phyloP scores from a whole-genome alignment of 2,113 vertebrate species.

The Elanoides forficatus region DNA sequence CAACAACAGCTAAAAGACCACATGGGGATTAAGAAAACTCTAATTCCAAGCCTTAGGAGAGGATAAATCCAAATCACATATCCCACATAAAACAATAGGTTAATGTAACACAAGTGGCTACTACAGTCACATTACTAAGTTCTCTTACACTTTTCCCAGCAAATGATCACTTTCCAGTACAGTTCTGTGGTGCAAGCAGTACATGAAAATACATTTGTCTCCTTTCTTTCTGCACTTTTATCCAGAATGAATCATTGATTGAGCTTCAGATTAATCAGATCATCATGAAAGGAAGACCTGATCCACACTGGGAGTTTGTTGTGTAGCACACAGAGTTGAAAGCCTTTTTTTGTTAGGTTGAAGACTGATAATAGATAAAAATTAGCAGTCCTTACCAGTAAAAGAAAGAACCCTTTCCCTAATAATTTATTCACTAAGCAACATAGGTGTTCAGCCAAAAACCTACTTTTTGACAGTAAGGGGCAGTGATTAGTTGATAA shows the following conservation, averaged over 20 bases:
- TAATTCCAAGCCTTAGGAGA: neutral
- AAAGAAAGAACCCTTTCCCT: neutral
- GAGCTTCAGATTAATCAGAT: neutral
- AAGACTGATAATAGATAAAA: neutral
- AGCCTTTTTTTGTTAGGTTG: neutral
- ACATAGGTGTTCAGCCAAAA: neutral
- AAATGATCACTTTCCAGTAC: neutral
- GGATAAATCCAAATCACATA: neutral
- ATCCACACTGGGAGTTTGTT: neutral
- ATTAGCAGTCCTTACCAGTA: neutral
- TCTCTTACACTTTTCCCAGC: neutral
- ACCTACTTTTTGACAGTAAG: neutral
- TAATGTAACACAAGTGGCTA: neutral
- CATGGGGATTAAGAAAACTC: neutral
- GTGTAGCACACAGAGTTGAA: neutral
- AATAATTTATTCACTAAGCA: neutral
- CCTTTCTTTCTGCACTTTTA: neutral
- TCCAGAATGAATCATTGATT: neutral
- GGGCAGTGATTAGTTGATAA: neutral
- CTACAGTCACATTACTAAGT: neutral
- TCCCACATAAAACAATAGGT: neutral
- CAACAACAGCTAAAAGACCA: neutral
- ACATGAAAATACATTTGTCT: neutral
- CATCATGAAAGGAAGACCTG: neutral
- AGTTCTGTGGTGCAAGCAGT: neutral